A percentile compares a stretch with the other conserved stretches of the same genome.
phyloP scores from a whole-genome alignment of 1,140 invertebrate species.

The Ectropis grisescens region DNA sequence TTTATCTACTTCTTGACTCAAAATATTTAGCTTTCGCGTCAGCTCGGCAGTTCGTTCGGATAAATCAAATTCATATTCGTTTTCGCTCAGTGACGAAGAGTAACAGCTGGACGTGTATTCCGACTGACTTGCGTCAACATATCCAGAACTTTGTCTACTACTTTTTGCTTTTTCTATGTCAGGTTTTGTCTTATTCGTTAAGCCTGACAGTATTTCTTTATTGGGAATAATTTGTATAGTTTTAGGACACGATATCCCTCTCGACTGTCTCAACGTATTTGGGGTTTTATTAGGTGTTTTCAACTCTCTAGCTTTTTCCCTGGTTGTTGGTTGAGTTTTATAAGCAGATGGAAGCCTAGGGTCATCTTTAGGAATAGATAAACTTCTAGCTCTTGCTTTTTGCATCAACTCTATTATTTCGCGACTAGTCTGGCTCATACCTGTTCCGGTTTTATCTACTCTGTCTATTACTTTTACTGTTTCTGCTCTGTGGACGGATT shows the following conservation, averaged over 20 bases:
- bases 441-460: slow-evolving; percentile 30
- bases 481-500: slow-evolving; percentile 49
- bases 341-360: slow-evolving; percentile 42
- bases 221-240: slow-evolving; percentile 68
- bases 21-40: slow-evolving; percentile 50
- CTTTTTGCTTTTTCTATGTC: slow-evolving; percentile 15
- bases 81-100: slow-evolving; percentile 64
- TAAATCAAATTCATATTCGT: slow-evolving; percentile 66
- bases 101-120: slow-evolving; percentile 66
- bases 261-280: slow-evolving; percentile 37
- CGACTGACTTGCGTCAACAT: slow-evolving; percentile 66
- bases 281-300: slow-evolving; percentile 63
- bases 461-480: slow-evolving; percentile 33
- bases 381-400: slow-evolving; percentile 63
- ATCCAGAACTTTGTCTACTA: slow-evolving; percentile 55
- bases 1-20: slow-evolving; percentile 42
- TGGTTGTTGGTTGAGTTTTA: slow-evolving; percentile 19
- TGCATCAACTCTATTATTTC: slow-evolving; percentile 66
- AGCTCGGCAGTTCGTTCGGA: slow-evolving; percentile 58
- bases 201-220: slow-evolving; percentile 67
- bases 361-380: slow-evolving; percentile 65
- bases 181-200: slow-evolving; percentile 43
- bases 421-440: slow-evolving; percentile 59
- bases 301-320: slow-evolving; percentile 38
- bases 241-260: slow-evolving; percentile 64